Base-by-base conservation (phyloP, 1,140 invertebrate species). In the Eciton burchellii region DNA sequence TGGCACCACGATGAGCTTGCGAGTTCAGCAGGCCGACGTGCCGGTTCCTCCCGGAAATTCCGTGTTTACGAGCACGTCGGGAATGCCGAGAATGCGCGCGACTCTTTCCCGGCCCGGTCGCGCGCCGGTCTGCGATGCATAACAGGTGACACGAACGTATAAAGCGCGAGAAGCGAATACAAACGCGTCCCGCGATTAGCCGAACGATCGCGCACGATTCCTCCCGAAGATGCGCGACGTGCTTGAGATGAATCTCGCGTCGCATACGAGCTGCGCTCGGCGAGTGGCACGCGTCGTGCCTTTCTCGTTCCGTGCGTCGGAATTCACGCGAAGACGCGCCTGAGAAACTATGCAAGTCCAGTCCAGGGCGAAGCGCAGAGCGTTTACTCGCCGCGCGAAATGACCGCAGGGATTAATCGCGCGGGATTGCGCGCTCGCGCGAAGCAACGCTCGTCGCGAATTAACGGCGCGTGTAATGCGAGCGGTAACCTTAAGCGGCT, bases 1-100 rank as follows among this genome's bases (percentile, higher is more conserved):
- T 88, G 86, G 86, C 82, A 68, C 45, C 73, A 62, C 19, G 84
- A 86, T 84, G 86, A 83, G 84, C 83, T 73, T 49, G 84, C 81
- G 74, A n/a, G n/a, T 85, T 87, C 79, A 79, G 56, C 43, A 41
- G 49, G 57, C 26, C 54, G 52, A 3, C 26, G n/a, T 12, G 35
- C 35, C 24, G 56, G 41, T 29, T 43, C 47, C 68, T 76, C 59
- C 35, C 52, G 26, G 49, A 63, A 79, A 88, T 87, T 84, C 45
- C 82, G 24, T 35, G 21, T 71, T 35, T 52, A 24, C 21, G 24
- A 43, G 49, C 21, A 21, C 43, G 82, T 0, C 35, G 19, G 24
- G 65, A 66, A 84, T 65, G 71, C 56, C 19, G 21, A 12, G 11
- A 29, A 47, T n/a, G n/a, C 41, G 81, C 79, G 21, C 56, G n/a